Evolutionary conservation across 1,140 invertebrate genomes (phyloP).

Genomic region (Pseudachorutes palmiensis): DNA sequence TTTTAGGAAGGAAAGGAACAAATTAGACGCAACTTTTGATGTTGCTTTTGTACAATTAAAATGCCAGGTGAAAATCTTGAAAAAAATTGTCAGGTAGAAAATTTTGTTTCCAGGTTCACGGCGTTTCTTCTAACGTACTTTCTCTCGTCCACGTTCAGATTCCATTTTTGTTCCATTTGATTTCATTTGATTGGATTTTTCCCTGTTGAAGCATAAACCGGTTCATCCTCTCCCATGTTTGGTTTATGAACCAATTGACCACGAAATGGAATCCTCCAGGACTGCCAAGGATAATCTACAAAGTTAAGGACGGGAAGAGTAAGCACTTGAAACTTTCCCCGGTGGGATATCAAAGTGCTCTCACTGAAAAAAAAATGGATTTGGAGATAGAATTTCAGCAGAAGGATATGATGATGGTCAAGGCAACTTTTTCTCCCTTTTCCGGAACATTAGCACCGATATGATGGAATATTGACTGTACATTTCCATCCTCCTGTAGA

Average conservation of each 20-base stretch:
- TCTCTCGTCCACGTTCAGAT: too few species aligned
- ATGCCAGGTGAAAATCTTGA: too few species aligned
- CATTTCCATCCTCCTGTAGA: background rate
- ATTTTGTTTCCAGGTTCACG: too few species aligned
- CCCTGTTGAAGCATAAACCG: too few species aligned
- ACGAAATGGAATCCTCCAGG: background rate
- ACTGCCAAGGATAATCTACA: background rate
- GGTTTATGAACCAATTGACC: slow-evolving; percentile 5
- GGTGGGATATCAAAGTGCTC: background rate
- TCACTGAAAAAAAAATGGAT: background rate
- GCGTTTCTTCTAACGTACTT: too few species aligned
- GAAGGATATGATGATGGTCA: background rate
- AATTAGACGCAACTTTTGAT: too few species aligned
- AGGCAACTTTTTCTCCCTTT: slow-evolving; percentile 10
- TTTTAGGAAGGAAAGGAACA: too few species aligned
- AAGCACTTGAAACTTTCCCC: background rate
- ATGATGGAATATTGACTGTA: slow-evolving; percentile 19
- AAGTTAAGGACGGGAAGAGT: slow-evolving; percentile 1
- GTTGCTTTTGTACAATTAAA: too few species aligned
- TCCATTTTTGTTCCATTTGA: slow-evolving; percentile 12
- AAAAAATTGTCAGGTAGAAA: too few species aligned
- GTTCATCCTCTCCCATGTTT: background rate
- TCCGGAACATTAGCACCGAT: slow-evolving; percentile 31
- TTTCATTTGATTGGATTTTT: slow-evolving; percentile 13
- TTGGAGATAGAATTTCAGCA: background rate